phyloP scores from a whole-genome alignment of 2,797 vertebrate genomes.

The Chaunax sp. region DNA sequence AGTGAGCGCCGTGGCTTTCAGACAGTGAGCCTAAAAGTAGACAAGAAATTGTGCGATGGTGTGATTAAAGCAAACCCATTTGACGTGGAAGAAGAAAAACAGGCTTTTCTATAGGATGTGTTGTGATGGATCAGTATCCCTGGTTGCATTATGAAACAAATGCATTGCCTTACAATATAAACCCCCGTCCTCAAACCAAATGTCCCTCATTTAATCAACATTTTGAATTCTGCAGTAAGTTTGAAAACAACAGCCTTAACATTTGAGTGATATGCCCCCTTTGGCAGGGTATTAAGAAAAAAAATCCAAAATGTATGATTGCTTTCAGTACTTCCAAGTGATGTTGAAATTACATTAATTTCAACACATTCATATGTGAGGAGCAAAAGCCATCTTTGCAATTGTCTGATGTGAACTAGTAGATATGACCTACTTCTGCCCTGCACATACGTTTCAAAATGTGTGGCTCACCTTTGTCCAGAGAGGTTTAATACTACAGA shows the following conservation, averaged over 20 bases:
- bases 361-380: no score
- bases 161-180: no score
- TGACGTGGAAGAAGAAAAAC: neutral
- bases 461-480: constrained; percentile 87
- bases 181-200: neutral
- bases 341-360: no score
- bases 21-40: constrained; percentile 85
- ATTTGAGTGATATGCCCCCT: no score
- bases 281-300: no score
- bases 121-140: no score
- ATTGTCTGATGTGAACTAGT: no score
- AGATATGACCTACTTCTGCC: neutral
- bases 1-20: constrained; percentile 88
- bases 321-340: no score
- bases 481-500: constrained; percentile 86
- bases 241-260: no score
- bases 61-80: neutral
- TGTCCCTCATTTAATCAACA: neutral
- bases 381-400: no score
- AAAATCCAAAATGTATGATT: neutral
- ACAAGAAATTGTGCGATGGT: no score
- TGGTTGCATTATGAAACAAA: neutral
- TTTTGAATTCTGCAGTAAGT: neutral
- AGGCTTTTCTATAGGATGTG: neutral
- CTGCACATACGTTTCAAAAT: no score